Conservation (phyloP, 2,797 vertebrate species). For the Hoplostethus mediterraneus region DNA sequence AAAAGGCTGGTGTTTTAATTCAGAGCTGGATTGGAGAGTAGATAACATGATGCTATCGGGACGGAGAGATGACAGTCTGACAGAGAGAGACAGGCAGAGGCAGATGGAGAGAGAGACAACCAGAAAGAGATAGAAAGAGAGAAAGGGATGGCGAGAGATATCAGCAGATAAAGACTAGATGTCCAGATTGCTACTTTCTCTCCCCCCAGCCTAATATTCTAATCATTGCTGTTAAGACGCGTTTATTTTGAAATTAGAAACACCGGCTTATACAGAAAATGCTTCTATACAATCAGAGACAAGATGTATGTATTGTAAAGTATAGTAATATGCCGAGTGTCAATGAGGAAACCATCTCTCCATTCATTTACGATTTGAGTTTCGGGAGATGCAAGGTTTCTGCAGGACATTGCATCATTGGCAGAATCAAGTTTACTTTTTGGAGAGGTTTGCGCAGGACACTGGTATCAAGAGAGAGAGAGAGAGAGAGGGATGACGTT, state of each 20-base stretch:
- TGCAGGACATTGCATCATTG: too few species aligned
- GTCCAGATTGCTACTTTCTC: slow-evolving; percentile 19
- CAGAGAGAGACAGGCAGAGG: slow-evolving; percentile 23
- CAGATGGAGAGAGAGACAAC: not conserved
- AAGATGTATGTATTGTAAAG: too few species aligned
- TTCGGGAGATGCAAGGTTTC: too few species aligned
- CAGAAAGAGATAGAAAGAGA: slow-evolving; percentile 3
- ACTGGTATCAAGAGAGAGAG: slow-evolving; percentile 29
- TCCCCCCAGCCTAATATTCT: slow-evolving; percentile 6
- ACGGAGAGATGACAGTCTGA: slow-evolving; percentile 54
- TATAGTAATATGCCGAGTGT: too few species aligned
- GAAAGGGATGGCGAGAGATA: not conserved
- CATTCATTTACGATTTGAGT: too few species aligned
- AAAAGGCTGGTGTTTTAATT: slow-evolving; percentile 86
- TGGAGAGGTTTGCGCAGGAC: slow-evolving; percentile 46
- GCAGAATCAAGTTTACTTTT: not conserved
- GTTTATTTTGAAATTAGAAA: too few species aligned
- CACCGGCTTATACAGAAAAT: too few species aligned
- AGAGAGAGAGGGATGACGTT: slow-evolving; percentile 17
- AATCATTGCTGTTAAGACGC: not conserved
- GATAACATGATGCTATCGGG: slow-evolving; percentile 91
- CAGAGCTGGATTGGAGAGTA: slow-evolving; percentile 73
- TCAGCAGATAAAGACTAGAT: slow-evolving; percentile 39
- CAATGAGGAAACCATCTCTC: too few species aligned
- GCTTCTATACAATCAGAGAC: too few species aligned